phyloP scores from a whole-genome alignment of 1,140 invertebrate genomes.

The Polypedilum vanderplanki region DNA sequence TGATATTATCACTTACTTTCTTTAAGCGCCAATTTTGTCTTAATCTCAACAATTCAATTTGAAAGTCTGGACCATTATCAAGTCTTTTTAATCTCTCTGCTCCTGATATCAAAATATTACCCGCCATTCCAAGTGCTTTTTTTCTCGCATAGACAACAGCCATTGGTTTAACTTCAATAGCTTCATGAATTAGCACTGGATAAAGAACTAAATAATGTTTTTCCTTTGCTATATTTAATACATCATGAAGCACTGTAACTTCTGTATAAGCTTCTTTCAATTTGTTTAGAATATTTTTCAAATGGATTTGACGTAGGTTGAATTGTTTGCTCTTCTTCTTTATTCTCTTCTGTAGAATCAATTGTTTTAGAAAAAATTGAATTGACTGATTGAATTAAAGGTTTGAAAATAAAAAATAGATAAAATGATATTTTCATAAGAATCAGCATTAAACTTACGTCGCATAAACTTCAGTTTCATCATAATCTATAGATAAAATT shows the following conservation, averaged over 20 bases:
- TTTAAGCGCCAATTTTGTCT: slow-evolving; percentile 92
- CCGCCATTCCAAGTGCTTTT: slow-evolving; percentile 79
- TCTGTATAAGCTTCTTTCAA: slow-evolving; percentile 80
- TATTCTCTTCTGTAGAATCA: slow-evolving; percentile 47
- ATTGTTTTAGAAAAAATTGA: slow-evolving; percentile 80
- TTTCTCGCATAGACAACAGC: slow-evolving; percentile 87
- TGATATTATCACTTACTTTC: slow-evolving; percentile 90
- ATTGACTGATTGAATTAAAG: slow-evolving; percentile 89
- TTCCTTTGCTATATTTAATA: slow-evolving; percentile 84
- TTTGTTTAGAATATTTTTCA: slow-evolving; percentile 88
- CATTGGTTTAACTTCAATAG: slow-evolving; percentile 72
- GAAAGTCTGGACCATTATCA: slow-evolving; percentile 72
- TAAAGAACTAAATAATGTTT: slow-evolving; percentile 92
- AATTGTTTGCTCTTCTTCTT: slow-evolving; percentile 65
- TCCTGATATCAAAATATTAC: slow-evolving; percentile 71
- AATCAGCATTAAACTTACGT: slow-evolving; percentile 58
- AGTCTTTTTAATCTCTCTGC: slow-evolving; percentile 72
- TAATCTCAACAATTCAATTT: slow-evolving; percentile 81
- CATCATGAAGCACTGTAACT: slow-evolving; percentile 87
- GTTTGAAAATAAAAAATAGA: slow-evolving; percentile 52
- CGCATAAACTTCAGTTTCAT: slow-evolving; percentile 94
- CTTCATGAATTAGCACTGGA: slow-evolving; percentile 74
- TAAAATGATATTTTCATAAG: slow-evolving; percentile 26
- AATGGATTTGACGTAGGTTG: slow-evolving; percentile 87
- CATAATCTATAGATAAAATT: slow-evolving; percentile 92